These are phyloP conservation scores for Andrena flavipes DNA, from an alignment of 2,888 invertebrate genomes.

Conservation along the genomic window DNA sequence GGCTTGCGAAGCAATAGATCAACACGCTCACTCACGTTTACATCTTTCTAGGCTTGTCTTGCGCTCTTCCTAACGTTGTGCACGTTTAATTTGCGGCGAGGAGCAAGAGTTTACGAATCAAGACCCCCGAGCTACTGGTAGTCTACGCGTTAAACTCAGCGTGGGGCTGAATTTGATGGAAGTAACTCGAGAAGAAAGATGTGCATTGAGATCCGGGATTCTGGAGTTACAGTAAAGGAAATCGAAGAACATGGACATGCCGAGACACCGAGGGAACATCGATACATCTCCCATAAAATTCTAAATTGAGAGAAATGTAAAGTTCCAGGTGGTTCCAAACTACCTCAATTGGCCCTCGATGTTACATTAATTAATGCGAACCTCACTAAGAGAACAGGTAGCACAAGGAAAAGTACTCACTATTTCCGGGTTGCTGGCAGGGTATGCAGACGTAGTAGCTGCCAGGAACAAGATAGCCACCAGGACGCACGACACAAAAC, in stretches of 20 bases:
- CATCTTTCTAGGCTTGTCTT: constrained; percentile 30
- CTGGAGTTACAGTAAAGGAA: background rate
- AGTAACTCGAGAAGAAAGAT: background rate
- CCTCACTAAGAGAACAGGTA: background rate
- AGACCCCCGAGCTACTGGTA: constrained; percentile 53
- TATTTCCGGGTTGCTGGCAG: constrained; percentile 81
- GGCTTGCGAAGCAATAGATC: background rate
- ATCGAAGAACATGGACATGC: background rate
- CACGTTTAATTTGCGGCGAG: constrained; percentile 15
- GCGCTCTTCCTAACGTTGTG: constrained; percentile 15
- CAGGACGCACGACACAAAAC: constrained; percentile 58
- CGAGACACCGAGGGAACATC: background rate
- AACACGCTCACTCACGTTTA: constrained; percentile 22
- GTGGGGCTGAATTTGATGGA: constrained; percentile 15
- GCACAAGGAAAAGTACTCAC: constrained; percentile 74
- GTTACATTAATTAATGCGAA: background rate
- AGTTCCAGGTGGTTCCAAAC: background rate
- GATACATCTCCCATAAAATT: background rate
- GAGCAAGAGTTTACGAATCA: constrained; percentile 55
- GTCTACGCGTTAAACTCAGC: constrained; percentile 40
- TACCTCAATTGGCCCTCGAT: too few relatives aligned
- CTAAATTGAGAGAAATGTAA: background rate
- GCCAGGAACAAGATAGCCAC: constrained; percentile 71
- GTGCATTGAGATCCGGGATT: background rate
- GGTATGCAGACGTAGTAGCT: constrained; percentile 74